phyloP scores from a whole-genome alignment of 2,797 vertebrate genomes.

The Babyrousa celebensis region DNA sequence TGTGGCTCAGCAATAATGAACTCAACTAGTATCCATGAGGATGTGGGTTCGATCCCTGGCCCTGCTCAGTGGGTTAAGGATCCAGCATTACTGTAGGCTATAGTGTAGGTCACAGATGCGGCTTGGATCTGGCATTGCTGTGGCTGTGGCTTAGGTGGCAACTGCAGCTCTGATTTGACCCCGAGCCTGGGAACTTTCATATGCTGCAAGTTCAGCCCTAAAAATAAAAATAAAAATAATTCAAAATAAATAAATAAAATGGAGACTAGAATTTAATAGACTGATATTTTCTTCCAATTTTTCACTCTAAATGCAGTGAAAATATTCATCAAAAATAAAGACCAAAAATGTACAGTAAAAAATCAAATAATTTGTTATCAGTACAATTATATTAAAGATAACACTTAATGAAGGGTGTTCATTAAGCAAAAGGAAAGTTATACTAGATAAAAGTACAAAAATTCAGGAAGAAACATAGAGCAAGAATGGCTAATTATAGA shows the following conservation, averaged over 20 bases:
- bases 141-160: too few relatives aligned
- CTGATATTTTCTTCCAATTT: not conserved
- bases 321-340: not conserved
- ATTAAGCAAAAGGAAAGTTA: slow-evolving; percentile 14
- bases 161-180: too few relatives aligned
- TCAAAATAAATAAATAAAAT: not conserved
- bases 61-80: too few relatives aligned
- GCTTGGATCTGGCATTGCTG: too few relatives aligned
- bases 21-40: too few relatives aligned
- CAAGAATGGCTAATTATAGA: not conserved
- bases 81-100: too few relatives aligned
- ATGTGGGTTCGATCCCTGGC: too few relatives aligned
- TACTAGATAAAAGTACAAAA: not conserved
- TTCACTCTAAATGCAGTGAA: not conserved
- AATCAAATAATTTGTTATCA: slow-evolving; percentile 6
- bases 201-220: too few relatives aligned
- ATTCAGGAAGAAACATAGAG: not conserved
- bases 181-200: too few relatives aligned
- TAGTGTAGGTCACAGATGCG: too few relatives aligned
- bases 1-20: too few relatives aligned
- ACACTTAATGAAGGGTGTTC: not conserved
- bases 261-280: not conserved
- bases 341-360: not conserved
- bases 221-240: too few relatives aligned
- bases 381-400: not conserved